Evolutionary conservation across 2,797 vertebrate species (phyloP), one percentile per base, ranked within the genome.

Genomic region (Dipus sagitta): DNA sequence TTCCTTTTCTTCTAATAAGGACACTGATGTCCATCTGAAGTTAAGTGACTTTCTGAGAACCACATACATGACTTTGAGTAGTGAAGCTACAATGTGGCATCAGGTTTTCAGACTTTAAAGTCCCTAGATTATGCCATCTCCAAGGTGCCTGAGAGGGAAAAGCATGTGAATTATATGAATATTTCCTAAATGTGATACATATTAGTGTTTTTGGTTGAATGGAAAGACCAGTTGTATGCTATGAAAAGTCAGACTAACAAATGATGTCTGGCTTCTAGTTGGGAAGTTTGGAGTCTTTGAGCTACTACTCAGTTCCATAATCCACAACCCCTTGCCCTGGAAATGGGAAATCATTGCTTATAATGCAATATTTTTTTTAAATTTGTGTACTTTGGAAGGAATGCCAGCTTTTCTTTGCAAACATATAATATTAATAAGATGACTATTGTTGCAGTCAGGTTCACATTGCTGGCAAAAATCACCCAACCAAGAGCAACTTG

Each of bases 291-390:
- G 60, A 76, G 42, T 76, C 60, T 52, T 26, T 58, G 90, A 86
- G 75, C 32, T 60, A 32, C 71, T n/a, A 26, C 52, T 30, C 24
- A 38, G n/a, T n/a, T 17, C 23, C 14, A 15, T 26, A 28, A 30
- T 26, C 18, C 3, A 5, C 47, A 11, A 26, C 34, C 92, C 42
- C 47, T 62, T 89, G 88, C 78, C 28, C 24, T 38, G 52, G 11
- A 65, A 58, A 70, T 80, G 42, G 76, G 80, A 92, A 91, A 70
- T 90, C 76, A 23, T 88, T 89, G 72, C 80, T 94, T 92, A 90
- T 70, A 52, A 34, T n/a, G 60, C 67, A 85, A 0, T 74, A 62
- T 75, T 68, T 74, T 28, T 23, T 47, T 34, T 75, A 17, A 8
- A 47, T 94, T 32, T 77, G 38, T 60, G 0, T 78, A 52, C 28